phyloP scores from a whole-genome alignment of 1,140 invertebrate species.

The Ganaspis sp. region DNA sequence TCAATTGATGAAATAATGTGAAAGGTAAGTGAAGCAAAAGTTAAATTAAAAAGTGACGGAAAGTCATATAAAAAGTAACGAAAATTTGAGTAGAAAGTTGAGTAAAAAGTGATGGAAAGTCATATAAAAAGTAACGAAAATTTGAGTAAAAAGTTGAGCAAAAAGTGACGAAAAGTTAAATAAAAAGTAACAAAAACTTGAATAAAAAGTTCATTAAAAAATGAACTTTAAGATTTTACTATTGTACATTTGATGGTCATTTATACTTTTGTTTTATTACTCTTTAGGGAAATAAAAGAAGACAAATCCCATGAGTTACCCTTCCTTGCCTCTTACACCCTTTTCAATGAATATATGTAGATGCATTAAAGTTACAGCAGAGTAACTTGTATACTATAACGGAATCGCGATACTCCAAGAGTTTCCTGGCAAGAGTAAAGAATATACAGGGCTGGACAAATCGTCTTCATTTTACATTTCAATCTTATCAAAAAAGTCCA shows the following conservation, averaged over 20 bases:
- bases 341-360: constrained; percentile 10
- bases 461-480: background rate
- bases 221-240: background rate
- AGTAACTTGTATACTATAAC: background rate
- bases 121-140: too few relatives aligned
- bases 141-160: too few relatives aligned
- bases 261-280: background rate
- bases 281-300: background rate
- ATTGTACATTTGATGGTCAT: background rate
- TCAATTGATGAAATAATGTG: too few relatives aligned
- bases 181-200: too few relatives aligned
- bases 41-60: too few relatives aligned
- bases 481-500: too few relatives aligned
- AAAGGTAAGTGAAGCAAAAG: too few relatives aligned
- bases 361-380: constrained; percentile 1
- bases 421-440: constrained; percentile 9
- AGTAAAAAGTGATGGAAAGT: too few relatives aligned
- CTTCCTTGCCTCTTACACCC: background rate
- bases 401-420: background rate
- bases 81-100: too few relatives aligned
- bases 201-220: background rate
- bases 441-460: constrained; percentile 4
- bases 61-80: too few relatives aligned
- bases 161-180: too few relatives aligned
- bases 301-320: background rate